Conservation (phyloP, 2,888 invertebrate species). For the Scaptomyza polygonia region DNA sequence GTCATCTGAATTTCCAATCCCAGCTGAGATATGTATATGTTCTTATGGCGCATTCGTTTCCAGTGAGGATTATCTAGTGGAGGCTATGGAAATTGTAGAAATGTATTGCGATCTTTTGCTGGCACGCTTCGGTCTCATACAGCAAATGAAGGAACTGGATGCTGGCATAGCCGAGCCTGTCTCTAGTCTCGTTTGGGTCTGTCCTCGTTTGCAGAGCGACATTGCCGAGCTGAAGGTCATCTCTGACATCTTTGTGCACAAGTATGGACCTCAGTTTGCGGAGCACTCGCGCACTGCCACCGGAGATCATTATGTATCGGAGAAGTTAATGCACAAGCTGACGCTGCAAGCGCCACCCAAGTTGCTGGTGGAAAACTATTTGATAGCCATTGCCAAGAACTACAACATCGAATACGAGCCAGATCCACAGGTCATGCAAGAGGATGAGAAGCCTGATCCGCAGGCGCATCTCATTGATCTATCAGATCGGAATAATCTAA, state of each 20-base stretch:
- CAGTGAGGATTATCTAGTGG: conserved; percentile 99
- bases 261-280: conserved; percentile 97
- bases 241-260: conserved; percentile 92
- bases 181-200: conserved; percentile 96
- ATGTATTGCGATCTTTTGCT: conserved; percentile 99
- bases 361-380: conserved; percentile 94
- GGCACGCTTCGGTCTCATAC: conserved; percentile 97
- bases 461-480: conserved; percentile 89
- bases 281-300: conserved; percentile 95
- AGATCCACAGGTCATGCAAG: conserved; percentile 95
- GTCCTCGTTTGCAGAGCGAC: conserved; percentile 95
- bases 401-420: conserved; percentile 98
- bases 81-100: conserved; percentile 99
- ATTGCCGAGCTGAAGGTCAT: conserved; percentile 92
- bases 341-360: conserved; percentile 98
- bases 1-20: not conserved
- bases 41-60: not conserved
- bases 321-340: conserved; percentile 96
- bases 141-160: conserved; percentile 98
- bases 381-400: conserved; percentile 98
- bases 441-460: conserved; percentile 85
- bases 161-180: conserved; percentile 98
- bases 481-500: conserved; percentile 86
- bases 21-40: not conserved
- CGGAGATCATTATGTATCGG: conserved; percentile 94